Evolutionary conservation across 2,113 vertebrate species (phyloP), one percentile per base, ranked within the genome.

Genomic region (Dinomys branickii): DNA sequence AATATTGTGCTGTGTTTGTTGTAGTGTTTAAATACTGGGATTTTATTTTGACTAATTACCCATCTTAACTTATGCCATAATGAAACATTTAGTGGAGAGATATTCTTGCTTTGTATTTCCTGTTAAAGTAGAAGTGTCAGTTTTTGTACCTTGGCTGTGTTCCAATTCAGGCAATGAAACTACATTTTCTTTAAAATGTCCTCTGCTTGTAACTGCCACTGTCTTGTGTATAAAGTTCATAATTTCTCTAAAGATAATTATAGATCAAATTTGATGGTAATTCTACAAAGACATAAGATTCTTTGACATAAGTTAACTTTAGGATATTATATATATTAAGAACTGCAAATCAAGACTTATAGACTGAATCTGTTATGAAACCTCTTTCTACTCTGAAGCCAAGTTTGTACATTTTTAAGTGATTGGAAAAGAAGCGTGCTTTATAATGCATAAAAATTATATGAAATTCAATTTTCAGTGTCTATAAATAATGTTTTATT

Each of bases 21-120:
- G 96, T 93, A 89, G 94, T 97, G 90, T 96, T 96, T 97, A 98
- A 95, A 97, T 92, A 52, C 26, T 87, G 33, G 44, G 52, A 95
- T 97, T 47, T 59, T 97, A 95, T 96, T 98, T 97, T 97, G 94
- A 97, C 96, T 97, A 97, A 97, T 95, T 97, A 93, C 75, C 63
- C 61, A 89, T 92, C 56, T 89, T 95, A 90, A 87, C 33, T 94
- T 96, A 85, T 94, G 17, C 41, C 88, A 90, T 75, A 95, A 96
- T 91, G 50, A 90, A 97, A 83, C 61, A 96, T 92, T 98, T 90
- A 95, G 69, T 80, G 77, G 75, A 96, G 83, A 89, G 44, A 85
- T 69, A 95, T 56, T 96, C 58, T 93, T 97, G 77, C 16, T 95
- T 94, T 97, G 52, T 85, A 91, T 52, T 97, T 95, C 92, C 71